Conservation (phyloP, 2,888 invertebrate species). For the Hylaea fasciaria region DNA sequence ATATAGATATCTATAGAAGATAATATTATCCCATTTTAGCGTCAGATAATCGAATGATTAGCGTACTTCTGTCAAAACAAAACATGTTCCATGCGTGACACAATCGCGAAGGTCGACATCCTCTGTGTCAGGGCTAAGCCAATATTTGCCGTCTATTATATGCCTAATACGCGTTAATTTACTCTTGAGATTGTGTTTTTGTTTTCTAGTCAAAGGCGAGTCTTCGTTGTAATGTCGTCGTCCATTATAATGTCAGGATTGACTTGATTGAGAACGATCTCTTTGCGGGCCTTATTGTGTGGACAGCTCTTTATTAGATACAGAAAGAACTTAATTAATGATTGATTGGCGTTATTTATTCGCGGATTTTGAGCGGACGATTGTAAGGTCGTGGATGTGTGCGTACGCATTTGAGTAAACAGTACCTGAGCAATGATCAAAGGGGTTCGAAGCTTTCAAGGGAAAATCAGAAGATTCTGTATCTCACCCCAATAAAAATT, state of each 20-base stretch:
- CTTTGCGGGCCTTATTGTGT: conserved; percentile 2
- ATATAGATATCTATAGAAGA: too few relatives aligned
- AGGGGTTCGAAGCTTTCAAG: too few relatives aligned
- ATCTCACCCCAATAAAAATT: too few relatives aligned
- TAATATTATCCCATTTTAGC: background rate
- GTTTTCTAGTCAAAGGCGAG: conserved; percentile 23
- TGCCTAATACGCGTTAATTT: conserved; percentile 30
- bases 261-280: conserved; percentile 15
- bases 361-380: background rate
- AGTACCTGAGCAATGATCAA: too few relatives aligned
- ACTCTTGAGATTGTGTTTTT: conserved; percentile 21
- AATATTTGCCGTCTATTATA: conserved; percentile 30
- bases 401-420: too few relatives aligned
- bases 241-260: conserved; percentile 24
- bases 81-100: conserved; percentile 14
- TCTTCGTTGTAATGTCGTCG: conserved; percentile 16
- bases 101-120: conserved; percentile 27
- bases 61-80: conserved; percentile 15
- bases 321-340: conserved; percentile 10
- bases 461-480: too few relatives aligned
- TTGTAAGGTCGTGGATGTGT: background rate
- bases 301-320: background rate
- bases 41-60: conserved; percentile 22
- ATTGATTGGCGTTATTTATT: conserved; percentile 6
- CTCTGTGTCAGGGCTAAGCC: conserved; percentile 12